These are phyloP conservation scores for Cyprinodon tularosa DNA, from an alignment of 2,113 vertebrate genomes.

Conservation along the genomic window DNA sequence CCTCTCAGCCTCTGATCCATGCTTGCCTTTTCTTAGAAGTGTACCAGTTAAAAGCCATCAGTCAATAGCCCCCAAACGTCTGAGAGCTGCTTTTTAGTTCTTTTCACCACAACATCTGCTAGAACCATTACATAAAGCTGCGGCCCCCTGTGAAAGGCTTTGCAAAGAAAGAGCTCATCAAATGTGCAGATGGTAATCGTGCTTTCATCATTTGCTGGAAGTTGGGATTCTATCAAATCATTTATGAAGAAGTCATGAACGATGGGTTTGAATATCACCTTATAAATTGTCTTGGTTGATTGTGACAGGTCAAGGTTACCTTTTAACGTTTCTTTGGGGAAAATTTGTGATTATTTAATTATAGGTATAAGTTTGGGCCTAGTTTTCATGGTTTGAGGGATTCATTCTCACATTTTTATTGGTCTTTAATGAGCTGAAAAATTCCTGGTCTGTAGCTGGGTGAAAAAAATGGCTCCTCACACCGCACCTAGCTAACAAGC, in stretches of 20 bases:
- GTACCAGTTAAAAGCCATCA: conserved; percentile 41
- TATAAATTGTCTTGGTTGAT: conserved; percentile 49
- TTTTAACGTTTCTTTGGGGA: conserved; percentile 39
- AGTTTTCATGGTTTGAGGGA: conserved; percentile 33
- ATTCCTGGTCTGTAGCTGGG: conserved; percentile 26
- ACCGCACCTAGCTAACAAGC: not conserved
- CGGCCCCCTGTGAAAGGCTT: conserved; percentile 65
- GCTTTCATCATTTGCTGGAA: conserved; percentile 70
- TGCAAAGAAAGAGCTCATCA: conserved; percentile 56
- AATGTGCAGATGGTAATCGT: conserved; percentile 62
- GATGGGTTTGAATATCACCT: conserved; percentile 42
- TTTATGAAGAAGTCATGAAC: conserved; percentile 28
- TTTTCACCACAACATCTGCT: conserved; percentile 66
- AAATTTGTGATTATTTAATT: conserved; percentile 21
- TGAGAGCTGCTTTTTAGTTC: conserved; percentile 55
- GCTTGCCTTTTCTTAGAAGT: conserved; percentile 36
- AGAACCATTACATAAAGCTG: conserved; percentile 60
- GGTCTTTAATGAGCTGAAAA: conserved; percentile 44
- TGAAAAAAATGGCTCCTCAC: conserved; percentile 1
- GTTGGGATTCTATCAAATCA: conserved; percentile 65
- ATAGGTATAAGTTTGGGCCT: conserved; percentile 3
- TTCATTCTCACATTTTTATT: conserved; percentile 53
- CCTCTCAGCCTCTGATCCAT: conserved; percentile 10
- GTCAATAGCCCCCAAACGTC: conserved; percentile 40
- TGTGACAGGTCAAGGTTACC: conserved; percentile 51